phyloP scores from a whole-genome alignment of 2,797 vertebrate genomes.

The Gobio occitaniae region DNA sequence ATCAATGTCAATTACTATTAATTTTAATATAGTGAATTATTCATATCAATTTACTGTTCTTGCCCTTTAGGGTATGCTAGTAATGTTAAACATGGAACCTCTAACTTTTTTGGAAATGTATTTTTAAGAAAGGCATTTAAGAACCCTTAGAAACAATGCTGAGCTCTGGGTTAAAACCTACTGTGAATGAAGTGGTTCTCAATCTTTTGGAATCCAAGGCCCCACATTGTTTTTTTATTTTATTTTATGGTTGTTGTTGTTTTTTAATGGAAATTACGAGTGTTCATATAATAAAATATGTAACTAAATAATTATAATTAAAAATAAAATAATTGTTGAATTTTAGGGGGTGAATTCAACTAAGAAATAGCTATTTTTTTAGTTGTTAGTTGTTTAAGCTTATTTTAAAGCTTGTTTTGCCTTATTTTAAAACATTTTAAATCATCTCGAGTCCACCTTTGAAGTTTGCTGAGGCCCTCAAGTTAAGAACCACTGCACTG shows the following conservation, averaged over 20 bases:
- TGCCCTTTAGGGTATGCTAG: background rate
- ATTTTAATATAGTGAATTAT: conserved; percentile 10
- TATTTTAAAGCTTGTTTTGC: background rate
- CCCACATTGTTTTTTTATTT: background rate
- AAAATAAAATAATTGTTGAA: background rate
- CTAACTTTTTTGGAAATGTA: background rate
- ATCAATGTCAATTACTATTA: background rate
- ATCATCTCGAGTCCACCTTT: background rate
- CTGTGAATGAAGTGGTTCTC: background rate
- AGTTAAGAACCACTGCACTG: background rate
- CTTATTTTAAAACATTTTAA: no score
- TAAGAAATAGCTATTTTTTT: background rate
- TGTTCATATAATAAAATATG: background rate
- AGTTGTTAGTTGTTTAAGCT: background rate
- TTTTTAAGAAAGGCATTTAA: background rate
- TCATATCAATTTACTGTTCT: conserved; percentile 6
- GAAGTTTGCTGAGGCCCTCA: background rate
- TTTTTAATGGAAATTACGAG: background rate
- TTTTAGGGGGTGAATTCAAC: background rate
- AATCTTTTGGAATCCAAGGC: background rate
- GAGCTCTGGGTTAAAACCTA: background rate
- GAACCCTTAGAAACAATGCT: background rate
- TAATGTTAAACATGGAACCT: background rate
- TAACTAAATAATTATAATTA: background rate
- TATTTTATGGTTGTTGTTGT: background rate